These are phyloP conservation scores for Drosophila nr. perissopoda DNA, from an alignment of 2,888 invertebrate species.

Conservation along the genomic window DNA sequence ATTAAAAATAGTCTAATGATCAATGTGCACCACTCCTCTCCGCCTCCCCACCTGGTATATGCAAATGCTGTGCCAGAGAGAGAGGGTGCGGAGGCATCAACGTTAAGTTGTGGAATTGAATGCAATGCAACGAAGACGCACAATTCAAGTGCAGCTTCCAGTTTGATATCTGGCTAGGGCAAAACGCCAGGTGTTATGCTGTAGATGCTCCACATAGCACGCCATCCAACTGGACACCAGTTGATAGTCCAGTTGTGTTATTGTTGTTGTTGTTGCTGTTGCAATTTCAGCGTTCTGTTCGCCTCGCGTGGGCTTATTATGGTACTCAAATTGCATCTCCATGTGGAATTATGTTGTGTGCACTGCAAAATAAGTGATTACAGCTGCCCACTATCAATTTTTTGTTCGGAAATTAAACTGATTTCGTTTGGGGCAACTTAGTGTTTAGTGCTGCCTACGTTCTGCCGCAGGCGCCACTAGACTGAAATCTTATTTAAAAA, in stretches of 20 bases:
- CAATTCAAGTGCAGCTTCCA: conserved; percentile 62
- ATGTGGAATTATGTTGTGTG: conserved; percentile 43
- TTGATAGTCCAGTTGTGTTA: conserved; percentile 60
- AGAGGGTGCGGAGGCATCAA: conserved; percentile 5
- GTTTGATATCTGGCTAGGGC: conserved; percentile 59
- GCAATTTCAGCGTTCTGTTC: conserved; percentile 28
- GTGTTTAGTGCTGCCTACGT: conserved; percentile 22
- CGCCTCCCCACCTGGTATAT: conserved; percentile 27
- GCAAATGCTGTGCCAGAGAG: conserved; percentile 51
- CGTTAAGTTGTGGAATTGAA: conserved; percentile 33
- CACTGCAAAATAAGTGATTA: conserved; percentile 15
- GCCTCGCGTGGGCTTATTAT: conserved; percentile 73
- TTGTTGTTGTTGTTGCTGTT: conserved; percentile 28
- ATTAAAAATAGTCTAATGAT: conserved; percentile 80
- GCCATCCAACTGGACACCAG: conserved; percentile 44
- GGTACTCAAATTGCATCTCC: conserved; percentile 61
- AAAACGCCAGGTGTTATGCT: conserved; percentile 64
- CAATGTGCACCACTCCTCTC: conserved; percentile 42
- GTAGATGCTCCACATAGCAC: conserved; percentile 57
- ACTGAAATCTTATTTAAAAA: conserved; percentile 62
- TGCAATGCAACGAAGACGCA: conserved; percentile 41
- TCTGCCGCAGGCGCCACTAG: conserved; percentile 66
- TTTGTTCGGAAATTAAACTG: conserved; percentile 58
- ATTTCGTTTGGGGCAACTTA: conserved; percentile 29
- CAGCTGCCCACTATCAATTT: conserved; percentile 66